Evolutionary conservation across 2,888 invertebrate genomes (phyloP).

Genomic region (Ophion ventricosus): DNA sequence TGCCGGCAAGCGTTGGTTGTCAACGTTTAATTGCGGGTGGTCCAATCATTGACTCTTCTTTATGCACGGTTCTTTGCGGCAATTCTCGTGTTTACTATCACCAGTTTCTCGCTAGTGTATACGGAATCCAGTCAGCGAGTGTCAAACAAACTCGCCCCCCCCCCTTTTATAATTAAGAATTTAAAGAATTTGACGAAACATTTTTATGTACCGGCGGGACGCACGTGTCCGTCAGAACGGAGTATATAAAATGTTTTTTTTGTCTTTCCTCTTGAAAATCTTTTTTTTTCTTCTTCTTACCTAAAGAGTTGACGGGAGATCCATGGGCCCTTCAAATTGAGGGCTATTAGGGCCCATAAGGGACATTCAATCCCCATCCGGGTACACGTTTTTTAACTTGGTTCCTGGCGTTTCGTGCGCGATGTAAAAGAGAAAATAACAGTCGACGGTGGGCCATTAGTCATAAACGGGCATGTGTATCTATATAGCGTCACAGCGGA

Average conservation of each 20-base stretch:
- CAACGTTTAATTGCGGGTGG: conserved; percentile 40
- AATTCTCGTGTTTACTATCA: conserved; percentile 16
- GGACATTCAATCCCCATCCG: conserved; percentile 73
- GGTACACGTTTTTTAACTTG: conserved; percentile 72
- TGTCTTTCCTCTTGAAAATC: neutral
- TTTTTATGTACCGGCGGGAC: conserved; percentile 30
- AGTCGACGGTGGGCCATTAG: conserved; percentile 57
- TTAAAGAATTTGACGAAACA: conserved; percentile 45
- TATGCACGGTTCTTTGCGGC: conserved; percentile 8
- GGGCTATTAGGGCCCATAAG: conserved; percentile 77
- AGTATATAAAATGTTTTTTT: conserved; percentile 35
- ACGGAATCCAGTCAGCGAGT: conserved; percentile 21
- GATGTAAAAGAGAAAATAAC: conserved; percentile 58
- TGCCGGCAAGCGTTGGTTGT: conserved; percentile 2
- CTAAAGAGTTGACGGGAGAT: neutral
- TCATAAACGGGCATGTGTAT: conserved; percentile 54
- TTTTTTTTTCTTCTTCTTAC: conserved; percentile 10
- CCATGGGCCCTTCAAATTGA: conserved; percentile 76
- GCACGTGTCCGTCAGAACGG: conserved; percentile 16
- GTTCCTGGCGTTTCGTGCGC: conserved; percentile 42
- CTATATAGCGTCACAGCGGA: conserved; percentile 43
- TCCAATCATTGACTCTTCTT: conserved; percentile 30
- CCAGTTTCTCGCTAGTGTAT: conserved; percentile 1
- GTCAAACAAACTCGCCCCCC: neutral
- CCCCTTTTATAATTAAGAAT: conserved; percentile 6